These are phyloP conservation scores for Pyrrhura leucotis DNA, from an alignment of 2,797 vertebrate species.

Conservation along the genomic window DNA sequence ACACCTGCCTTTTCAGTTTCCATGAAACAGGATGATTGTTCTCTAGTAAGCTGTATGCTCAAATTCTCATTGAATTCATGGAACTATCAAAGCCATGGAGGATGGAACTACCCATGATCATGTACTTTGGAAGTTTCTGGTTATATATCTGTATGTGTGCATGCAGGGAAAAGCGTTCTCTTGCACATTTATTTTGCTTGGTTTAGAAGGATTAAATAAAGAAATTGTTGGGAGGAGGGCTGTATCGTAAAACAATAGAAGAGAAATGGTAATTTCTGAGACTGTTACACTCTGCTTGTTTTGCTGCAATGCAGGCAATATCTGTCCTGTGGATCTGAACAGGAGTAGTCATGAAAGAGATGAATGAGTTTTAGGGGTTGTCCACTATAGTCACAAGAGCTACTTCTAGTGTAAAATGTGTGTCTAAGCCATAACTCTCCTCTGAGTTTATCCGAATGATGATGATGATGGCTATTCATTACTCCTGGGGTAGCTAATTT, in stretches of 20 bases:
- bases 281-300: neutral
- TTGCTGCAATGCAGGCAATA: neutral
- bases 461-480: neutral
- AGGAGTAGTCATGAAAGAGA: neutral
- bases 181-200: neutral
- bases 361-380: neutral
- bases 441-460: neutral
- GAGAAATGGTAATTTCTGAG: neutral
- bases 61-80: neutral
- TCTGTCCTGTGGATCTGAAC: neutral
- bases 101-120: neutral
- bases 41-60: neutral
- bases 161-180: neutral
- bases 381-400: neutral
- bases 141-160: neutral
- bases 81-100: neutral
- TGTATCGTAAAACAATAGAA: neutral
- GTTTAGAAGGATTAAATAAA: neutral
- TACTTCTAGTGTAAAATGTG: neutral
- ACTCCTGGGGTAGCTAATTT: neutral
- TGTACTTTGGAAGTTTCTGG: neutral
- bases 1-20: neutral
- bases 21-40: neutral
- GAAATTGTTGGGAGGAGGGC: accelerated
- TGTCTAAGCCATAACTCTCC: neutral